Base-by-base conservation (phyloP, 2,888 invertebrate genomes). In the Ophioninae sp. region DNA sequence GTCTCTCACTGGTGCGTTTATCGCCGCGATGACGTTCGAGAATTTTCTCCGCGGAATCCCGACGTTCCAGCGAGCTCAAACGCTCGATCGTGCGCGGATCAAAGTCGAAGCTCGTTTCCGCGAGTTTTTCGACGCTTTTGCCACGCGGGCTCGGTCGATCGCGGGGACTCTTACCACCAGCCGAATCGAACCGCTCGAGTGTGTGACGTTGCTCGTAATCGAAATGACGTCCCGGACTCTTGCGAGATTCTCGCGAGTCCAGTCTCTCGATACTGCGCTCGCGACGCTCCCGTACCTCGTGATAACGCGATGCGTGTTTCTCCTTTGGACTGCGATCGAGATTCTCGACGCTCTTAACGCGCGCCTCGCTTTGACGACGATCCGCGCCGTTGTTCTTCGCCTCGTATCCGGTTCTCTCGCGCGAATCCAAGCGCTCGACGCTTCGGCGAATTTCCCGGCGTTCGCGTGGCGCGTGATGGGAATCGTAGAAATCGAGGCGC, bases 121-220 rank as follows among this genome's bases (percentile, higher is more conserved):
- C 91, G 10, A 92, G 82, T 10, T 89, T 87, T 30, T 93, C 93
- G 3, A 88, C 88, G 85, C 92, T 92, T 77, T 90, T 92, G 0
- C 91, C 90, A 74, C 84, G 85, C 2, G 80, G 87, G 77, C 81
- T 87, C 59, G 88, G 37, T 6, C 88, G 86, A 61, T 91, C 91
- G 20, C 88, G 87, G 0, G 91, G 90, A 75, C 90, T 91, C 39
- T 85, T 88, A 68, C 86, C 88, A 0, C 88, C 90, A 17, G 50
- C 50, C 0, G 90, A 91, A 70, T 91, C 90, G 41, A 90, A 88
- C 0, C 90, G 87, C 79, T 92, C 92, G n/a, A 89, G 86, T 0
- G 90, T 91, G 73, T 92, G 91, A 57, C 90, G 88, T 37, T 91
- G 89, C 68, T 90, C 89, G 73, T 90, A 89, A 20, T 92, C 90